phyloP scores from a whole-genome alignment of 2,113 vertebrate species.

The Centrocercus urophasianus region DNA sequence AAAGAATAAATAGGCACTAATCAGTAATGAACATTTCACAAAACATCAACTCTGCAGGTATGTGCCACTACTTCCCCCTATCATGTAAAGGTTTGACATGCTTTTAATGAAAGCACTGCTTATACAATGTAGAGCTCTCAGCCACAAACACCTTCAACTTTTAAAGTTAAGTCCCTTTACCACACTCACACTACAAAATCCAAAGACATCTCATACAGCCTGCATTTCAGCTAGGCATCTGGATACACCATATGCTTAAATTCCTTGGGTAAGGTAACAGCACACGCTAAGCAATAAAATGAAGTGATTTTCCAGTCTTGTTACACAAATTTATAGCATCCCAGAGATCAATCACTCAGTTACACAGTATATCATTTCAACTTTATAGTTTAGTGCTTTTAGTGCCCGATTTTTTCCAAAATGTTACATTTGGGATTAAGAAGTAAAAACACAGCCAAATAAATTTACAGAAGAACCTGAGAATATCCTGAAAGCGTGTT shows the following conservation, averaged over 20 bases:
- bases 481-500: not conserved
- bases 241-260: not conserved
- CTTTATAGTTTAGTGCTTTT: not conserved
- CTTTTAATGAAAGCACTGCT: not conserved
- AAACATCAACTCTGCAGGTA: not conserved
- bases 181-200: not conserved
- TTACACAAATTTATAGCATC: not conserved
- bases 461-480: not conserved
- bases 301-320: slow-evolving; percentile 1
- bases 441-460: not conserved
- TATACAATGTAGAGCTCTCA: not conserved
- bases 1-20: not conserved
- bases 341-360: not conserved
- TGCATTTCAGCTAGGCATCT: not conserved
- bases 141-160: not conserved
- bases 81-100: not conserved
- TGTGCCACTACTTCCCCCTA: not conserved
- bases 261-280: not conserved
- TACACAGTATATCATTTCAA: not conserved
- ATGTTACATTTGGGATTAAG: not conserved
- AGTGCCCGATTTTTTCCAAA: not conserved
- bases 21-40: not conserved
- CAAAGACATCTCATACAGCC: accelerated
- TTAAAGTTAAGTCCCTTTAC: not conserved
- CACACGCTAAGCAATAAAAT: not conserved